These are phyloP conservation scores for Epinephelus moara DNA, from an alignment of 2,113 vertebrate species.

Conservation along the genomic window DNA sequence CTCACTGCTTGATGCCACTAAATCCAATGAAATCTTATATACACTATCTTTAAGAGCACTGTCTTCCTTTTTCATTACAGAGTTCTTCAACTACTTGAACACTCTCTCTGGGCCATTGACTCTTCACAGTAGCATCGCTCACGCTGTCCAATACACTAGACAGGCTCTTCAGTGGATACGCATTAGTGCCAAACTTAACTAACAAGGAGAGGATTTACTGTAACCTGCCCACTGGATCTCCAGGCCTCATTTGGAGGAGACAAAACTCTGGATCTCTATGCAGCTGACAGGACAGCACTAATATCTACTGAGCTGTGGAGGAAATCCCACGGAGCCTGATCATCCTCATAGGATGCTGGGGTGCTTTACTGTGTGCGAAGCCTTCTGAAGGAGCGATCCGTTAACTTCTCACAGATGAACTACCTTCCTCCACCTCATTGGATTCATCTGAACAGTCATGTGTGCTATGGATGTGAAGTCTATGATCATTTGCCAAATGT, in stretches of 20 bases:
- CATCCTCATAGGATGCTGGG: conserved; percentile 38
- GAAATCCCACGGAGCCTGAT: conserved; percentile 34
- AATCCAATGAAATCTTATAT: too few relatives aligned
- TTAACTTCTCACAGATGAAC: conserved; percentile 7
- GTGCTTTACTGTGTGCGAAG: conserved; percentile 31
- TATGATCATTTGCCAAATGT: conserved; percentile 70
- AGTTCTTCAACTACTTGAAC: conserved; percentile 99
- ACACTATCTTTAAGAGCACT: conserved; percentile 3
- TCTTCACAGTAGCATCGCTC: conserved; percentile 96
- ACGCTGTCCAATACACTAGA: conserved; percentile 96
- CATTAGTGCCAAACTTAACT: conserved; percentile 90
- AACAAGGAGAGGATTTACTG: conserved; percentile 68
- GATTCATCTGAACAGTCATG: conserved; percentile 34
- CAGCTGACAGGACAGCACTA: conserved; percentile 24
- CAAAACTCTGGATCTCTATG: conserved; percentile 37
- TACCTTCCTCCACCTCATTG: conserved; percentile 11
- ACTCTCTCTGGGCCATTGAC: conserved; percentile 95
- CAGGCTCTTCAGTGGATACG: conserved; percentile 98
- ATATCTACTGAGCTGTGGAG: conserved; percentile 19
- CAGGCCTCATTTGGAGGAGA: conserved; percentile 27
- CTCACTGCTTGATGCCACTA: too few relatives aligned
- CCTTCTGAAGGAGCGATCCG: conserved; percentile 26
- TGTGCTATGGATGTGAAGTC: conserved; percentile 25
- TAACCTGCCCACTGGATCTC: conserved; percentile 18
- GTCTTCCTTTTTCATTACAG: conserved; percentile 78